phyloP scores from a whole-genome alignment of 1,140 invertebrate genomes.

The Cyrtorhinus lividipennis region DNA sequence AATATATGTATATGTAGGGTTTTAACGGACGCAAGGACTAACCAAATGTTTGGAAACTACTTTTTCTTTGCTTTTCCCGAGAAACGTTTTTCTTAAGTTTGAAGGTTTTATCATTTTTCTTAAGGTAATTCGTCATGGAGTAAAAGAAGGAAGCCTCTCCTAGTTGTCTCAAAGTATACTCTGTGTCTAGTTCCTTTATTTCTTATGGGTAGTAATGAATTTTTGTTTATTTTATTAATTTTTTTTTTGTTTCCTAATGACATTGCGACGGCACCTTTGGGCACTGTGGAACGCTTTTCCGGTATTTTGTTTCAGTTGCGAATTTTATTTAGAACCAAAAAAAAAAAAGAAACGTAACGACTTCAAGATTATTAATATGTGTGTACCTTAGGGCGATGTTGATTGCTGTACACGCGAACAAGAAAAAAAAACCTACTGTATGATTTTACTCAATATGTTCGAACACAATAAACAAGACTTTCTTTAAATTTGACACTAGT shows the following conservation, averaged over 20 bases:
- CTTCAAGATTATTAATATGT: no score
- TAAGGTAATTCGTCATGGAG: background rate
- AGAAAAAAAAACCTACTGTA: no score
- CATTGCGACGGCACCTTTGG: background rate
- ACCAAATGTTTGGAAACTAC: background rate
- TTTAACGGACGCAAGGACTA: background rate
- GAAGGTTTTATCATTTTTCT: background rate
- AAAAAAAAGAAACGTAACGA: no score
- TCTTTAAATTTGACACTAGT: slow-evolving; percentile 19
- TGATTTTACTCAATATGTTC: no score
- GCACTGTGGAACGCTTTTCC: no score
- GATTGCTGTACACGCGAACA: no score
- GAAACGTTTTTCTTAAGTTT: background rate
- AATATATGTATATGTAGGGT: background rate
- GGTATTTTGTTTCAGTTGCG: no score
- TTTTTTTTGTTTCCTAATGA: slow-evolving; percentile 4
- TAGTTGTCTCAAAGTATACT: background rate
- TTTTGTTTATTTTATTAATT: background rate
- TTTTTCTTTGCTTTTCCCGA: background rate
- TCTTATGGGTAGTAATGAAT: background rate
- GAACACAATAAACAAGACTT: slow-evolving; percentile 22
- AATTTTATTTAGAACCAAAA: no score
- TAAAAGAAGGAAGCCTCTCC: background rate
- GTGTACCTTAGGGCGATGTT: no score
- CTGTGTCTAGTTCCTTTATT: background rate